A percentile compares a stretch with the other conserved stretches of the same genome.
Conservation (phyloP, 1,140 invertebrate genomes). For the Aphelenchoides besseyi region DNA sequence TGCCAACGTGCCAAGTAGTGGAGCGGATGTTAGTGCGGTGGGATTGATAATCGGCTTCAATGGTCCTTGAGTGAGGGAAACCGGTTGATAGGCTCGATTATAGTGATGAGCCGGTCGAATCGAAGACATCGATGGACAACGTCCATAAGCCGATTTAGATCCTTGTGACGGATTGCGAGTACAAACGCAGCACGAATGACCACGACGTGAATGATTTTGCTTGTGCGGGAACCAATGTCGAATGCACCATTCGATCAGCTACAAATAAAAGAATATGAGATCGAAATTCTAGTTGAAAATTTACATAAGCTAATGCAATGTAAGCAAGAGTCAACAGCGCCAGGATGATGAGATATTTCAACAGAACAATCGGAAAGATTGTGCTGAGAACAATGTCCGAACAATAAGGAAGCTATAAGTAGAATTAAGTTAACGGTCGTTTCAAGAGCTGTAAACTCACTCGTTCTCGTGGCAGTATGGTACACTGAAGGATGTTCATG, state of each 20-base stretch:
- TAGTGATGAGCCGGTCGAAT: neutral
- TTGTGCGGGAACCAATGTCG: constrained; percentile 5
- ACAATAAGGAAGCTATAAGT: constrained; percentile 46
- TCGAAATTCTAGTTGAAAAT: neutral
- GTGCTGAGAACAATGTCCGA: constrained; percentile 46
- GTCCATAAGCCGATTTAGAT: neutral
- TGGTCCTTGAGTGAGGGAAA: neutral
- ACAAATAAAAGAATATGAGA: neutral
- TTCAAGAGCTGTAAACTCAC: neutral
- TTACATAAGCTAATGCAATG: constrained; percentile 49
- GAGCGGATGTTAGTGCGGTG: neutral
- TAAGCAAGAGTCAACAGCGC: constrained; percentile 52
- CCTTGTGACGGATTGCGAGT: neutral
- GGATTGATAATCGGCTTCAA: neutral
- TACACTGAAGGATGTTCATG: constrained; percentile 45
- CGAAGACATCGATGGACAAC: constrained; percentile 9
- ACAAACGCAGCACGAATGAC: constrained; percentile 7
- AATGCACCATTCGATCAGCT: neutral
- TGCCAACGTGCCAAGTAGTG: neutral
- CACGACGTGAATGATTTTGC: neutral
- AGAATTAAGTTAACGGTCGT: neutral
- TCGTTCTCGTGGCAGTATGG: constrained; percentile 39
- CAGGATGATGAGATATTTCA: constrained; percentile 56
- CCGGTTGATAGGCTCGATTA: neutral
- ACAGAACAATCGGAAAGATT: constrained; percentile 49